phyloP scores from a whole-genome alignment of 2,888 invertebrate genomes.

The Clepsis dumicolana region DNA sequence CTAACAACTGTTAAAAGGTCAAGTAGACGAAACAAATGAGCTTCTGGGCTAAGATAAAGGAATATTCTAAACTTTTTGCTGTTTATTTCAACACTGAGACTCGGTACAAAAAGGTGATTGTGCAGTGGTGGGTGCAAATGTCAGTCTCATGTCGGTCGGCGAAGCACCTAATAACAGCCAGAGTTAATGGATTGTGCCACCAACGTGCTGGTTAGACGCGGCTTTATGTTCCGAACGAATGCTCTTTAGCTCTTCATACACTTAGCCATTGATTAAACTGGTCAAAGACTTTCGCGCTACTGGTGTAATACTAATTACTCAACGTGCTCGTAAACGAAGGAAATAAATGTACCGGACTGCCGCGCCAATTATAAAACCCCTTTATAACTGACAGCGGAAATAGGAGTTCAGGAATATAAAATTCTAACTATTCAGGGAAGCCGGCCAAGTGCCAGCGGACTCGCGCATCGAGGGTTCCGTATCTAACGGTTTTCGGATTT shows the following conservation, averaged over 20 bases:
- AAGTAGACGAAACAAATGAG: neutral
- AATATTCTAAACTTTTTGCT: constrained; percentile 28
- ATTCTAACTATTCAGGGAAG: no score
- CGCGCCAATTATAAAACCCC: neutral
- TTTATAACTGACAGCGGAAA: neutral
- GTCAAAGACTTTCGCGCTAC: constrained; percentile 26
- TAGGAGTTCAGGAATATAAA: neutral
- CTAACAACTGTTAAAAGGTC: neutral
- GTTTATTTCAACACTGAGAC: constrained; percentile 15
- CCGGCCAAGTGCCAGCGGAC: no score
- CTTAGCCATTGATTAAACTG: constrained; percentile 42
- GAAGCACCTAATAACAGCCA: constrained; percentile 60
- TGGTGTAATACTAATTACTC: constrained; percentile 27
- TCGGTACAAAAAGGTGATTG: constrained; percentile 49
- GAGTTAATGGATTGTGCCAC: constrained; percentile 70
- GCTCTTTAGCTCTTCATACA: constrained; percentile 41
- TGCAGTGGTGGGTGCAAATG: constrained; percentile 60
- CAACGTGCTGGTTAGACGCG: constrained; percentile 49
- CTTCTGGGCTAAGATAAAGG: neutral
- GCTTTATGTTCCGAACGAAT: constrained; percentile 41
- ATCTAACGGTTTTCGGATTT: no score
- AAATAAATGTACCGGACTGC: neutral
- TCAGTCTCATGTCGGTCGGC: constrained; percentile 60
- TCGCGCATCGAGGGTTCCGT: no score
- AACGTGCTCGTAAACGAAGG: constrained; percentile 1